Percentiles rank a stretch among this genome's conserved stretches.
These are phyloP conservation scores for Loxodonta africana DNA, from an alignment of 2,113 vertebrate genomes.

Conservation along the genomic window DNA sequence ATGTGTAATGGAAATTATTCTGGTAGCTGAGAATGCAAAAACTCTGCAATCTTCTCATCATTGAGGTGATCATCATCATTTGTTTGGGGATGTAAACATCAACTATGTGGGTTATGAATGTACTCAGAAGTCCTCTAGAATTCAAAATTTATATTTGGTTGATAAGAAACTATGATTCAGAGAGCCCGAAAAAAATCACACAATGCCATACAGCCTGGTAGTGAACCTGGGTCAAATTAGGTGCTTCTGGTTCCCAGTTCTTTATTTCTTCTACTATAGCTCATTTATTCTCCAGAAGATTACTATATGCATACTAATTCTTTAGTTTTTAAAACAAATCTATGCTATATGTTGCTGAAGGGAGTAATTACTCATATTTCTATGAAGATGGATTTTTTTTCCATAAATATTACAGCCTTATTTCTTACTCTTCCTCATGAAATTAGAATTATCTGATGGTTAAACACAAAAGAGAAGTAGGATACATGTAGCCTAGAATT, in stretches of 20 bases:
- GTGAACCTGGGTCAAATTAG: background rate
- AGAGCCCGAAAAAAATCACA: background rate
- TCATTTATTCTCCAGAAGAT: background rate
- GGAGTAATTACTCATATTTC: background rate
- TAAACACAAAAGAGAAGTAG: background rate
- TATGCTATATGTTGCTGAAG: background rate
- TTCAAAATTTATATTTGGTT: background rate
- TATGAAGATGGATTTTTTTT: background rate
- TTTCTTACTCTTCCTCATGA: background rate
- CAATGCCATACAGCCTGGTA: background rate
- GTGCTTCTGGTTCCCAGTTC: background rate
- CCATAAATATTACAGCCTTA: background rate
- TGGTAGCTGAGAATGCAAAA: background rate
- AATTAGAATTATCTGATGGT: background rate
- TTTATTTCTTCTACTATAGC: background rate
- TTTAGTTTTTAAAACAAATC: background rate
- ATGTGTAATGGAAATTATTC: slow-evolving; percentile 17
- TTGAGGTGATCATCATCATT: background rate
- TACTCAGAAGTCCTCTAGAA: background rate
- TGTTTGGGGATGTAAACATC: background rate
- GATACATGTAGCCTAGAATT: background rate
- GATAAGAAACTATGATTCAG: background rate
- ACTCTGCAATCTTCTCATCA: background rate
- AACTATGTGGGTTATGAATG: background rate
- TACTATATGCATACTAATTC: background rate